Percentiles rank a stretch among this genome's conserved stretches.
phyloP scores from a whole-genome alignment of 2,888 invertebrate genomes.

The Pseudanteris insignis region DNA sequence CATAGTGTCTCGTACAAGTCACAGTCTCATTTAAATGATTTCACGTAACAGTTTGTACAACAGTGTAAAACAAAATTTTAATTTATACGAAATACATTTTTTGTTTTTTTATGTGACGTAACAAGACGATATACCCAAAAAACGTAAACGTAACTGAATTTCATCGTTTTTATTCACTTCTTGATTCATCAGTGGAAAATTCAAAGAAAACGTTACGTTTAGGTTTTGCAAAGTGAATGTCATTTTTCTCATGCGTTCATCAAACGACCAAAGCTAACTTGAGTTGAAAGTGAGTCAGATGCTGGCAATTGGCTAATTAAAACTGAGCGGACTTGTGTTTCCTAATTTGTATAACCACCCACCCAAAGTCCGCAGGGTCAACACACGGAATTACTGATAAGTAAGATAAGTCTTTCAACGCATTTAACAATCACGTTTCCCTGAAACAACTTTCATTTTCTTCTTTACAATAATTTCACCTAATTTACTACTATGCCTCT shows the following conservation, averaged over 20 bases:
- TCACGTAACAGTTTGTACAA: no score
- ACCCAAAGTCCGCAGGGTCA: slow-evolving; percentile 46
- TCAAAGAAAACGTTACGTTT: neutral
- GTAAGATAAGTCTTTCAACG: slow-evolving; percentile 17
- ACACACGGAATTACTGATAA: slow-evolving; percentile 39
- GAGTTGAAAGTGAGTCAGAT: slow-evolving; percentile 26
- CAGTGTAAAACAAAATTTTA: no score
- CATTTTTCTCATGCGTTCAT: neutral
- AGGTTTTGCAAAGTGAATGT: slow-evolving; percentile 4
- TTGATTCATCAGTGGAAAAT: neutral
- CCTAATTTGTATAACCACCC: slow-evolving; percentile 57
- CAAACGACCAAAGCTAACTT: slow-evolving; percentile 18
- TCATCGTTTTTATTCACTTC: slow-evolving; percentile 11
- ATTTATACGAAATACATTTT: no score
- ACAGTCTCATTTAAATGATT: slow-evolving; percentile 17
- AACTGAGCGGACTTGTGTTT: slow-evolving; percentile 54
- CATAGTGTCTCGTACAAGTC: slow-evolving; percentile 22
- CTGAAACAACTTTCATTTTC: slow-evolving; percentile 16
- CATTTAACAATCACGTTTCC: slow-evolving; percentile 19
- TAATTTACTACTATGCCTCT: neutral
- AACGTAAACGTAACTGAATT: slow-evolving; percentile 24
- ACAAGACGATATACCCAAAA: slow-evolving; percentile 12
- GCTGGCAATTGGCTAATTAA: slow-evolving; percentile 57
- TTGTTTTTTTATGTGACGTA: no score
- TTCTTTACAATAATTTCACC: slow-evolving; percentile 17